Evolutionary conservation across 2,888 invertebrate species (phyloP).

Genomic region (Anodontia alba): DNA sequence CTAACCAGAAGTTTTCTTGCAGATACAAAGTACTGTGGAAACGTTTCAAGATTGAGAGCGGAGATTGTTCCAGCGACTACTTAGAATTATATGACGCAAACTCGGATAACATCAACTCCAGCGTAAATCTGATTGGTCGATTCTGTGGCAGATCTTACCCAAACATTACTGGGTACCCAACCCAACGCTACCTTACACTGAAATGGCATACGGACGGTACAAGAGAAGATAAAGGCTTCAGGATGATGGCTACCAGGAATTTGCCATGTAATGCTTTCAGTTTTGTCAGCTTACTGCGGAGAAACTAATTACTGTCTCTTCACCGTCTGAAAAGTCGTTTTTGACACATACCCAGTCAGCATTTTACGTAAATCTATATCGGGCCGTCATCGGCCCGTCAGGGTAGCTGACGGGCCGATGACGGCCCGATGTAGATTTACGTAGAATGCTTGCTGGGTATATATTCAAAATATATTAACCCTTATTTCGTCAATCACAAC

Average conservation of each 20-base stretch:
- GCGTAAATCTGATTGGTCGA: constrained; percentile 27
- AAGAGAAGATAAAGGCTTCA: constrained; percentile 48
- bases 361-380: too few species aligned
- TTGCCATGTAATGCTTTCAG: constrained; percentile 64
- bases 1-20: too few species aligned
- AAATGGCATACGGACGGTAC: constrained; percentile 57
- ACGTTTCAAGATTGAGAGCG: constrained; percentile 54
- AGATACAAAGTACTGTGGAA: constrained; percentile 61
- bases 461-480: too few species aligned
- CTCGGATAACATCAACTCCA: constrained; percentile 17
- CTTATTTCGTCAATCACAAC: too few species aligned
- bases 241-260: constrained; percentile 61
- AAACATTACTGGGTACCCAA: constrained; percentile 32
- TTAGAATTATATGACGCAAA: constrained; percentile 53
- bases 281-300: too few species aligned
- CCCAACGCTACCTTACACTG: constrained; percentile 52
- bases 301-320: too few species aligned
- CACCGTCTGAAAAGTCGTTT: not conserved
- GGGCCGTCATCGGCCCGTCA: too few species aligned
- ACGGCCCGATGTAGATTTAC: too few species aligned
- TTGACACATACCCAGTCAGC: too few species aligned
- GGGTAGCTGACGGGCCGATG: too few species aligned
- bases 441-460: too few species aligned
- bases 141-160: constrained; percentile 57
- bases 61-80: constrained; percentile 57